Percentiles rank a stretch among this genome's conserved stretches.
Evolutionary conservation across 1,140 invertebrate genomes (phyloP).

Genomic region (Streblospio benedicti): DNA sequence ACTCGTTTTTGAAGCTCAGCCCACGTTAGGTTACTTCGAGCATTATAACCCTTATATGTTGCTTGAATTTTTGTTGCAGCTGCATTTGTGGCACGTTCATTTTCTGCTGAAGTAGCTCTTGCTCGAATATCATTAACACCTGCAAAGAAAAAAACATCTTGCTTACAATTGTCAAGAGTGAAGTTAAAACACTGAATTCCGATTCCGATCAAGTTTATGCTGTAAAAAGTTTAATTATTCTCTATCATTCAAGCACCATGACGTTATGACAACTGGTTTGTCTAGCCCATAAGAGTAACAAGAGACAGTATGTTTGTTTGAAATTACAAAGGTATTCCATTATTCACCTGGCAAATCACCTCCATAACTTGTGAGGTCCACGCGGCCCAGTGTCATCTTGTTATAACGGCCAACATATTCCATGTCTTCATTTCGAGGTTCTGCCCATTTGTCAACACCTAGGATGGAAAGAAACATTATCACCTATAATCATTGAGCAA

Average conservation of each 20-base stretch:
- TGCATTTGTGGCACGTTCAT: constrained; percentile 9
- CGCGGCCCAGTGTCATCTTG: background rate
- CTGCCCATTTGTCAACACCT: background rate
- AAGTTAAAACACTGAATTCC: background rate
- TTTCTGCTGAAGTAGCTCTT: background rate
- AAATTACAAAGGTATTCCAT: background rate
- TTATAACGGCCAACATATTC: background rate
- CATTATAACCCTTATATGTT: constrained; percentile 29
- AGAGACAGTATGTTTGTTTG: background rate
- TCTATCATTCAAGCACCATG: background rate
- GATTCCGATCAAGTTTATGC: background rate
- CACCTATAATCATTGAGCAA: too few species aligned
- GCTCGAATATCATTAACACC: constrained; percentile 2
- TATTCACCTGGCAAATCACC: background rate
- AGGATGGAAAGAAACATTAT: background rate
- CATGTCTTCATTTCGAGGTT: background rate
- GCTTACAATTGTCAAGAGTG: background rate
- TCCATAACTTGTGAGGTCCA: background rate
- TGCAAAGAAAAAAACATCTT: background rate
- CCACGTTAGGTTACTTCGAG: constrained; percentile 10
- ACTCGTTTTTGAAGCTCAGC: background rate
- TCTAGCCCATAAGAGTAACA: background rate
- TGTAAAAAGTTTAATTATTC: background rate
- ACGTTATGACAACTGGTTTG: background rate
- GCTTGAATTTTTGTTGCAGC: constrained; percentile 32